Conservation (phyloP, 2,888 invertebrate genomes). For the Meta bourneti region DNA sequence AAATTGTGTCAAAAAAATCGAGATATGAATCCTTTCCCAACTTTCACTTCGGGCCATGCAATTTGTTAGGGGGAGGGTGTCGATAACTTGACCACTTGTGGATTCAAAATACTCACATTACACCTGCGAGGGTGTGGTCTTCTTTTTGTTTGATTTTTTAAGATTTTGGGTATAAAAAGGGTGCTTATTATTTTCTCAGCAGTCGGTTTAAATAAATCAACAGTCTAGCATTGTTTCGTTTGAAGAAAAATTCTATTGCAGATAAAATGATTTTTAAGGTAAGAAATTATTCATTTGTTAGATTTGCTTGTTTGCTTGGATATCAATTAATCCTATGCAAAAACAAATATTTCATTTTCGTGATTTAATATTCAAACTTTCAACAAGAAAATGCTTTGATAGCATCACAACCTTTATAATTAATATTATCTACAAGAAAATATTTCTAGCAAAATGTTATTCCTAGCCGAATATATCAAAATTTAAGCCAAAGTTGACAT, state of each 20-base stretch:
- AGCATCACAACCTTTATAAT: too few species aligned
- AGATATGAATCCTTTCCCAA: neutral
- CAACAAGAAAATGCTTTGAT: too few species aligned
- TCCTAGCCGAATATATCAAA: too few species aligned
- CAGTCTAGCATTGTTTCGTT: constrained; percentile 13
- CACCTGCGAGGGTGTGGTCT: neutral
- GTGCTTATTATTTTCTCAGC: neutral
- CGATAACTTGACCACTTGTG: neutral
- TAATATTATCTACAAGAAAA: too few species aligned
- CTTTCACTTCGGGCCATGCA: constrained; percentile 10
- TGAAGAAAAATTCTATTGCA: neutral
- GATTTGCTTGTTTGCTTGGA: neutral
- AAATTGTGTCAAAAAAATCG: neutral
- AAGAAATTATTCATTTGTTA: neutral
- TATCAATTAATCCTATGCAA: neutral
- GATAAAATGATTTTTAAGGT: constrained; percentile 37
- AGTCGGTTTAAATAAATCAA: constrained; percentile 9
- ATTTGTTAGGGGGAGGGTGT: neutral
- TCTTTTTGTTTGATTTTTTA: neutral
- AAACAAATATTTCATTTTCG: neutral
- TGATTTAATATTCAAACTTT: too few species aligned
- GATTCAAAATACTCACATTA: neutral
- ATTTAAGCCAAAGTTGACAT: too few species aligned
- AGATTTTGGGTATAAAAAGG: neutral
- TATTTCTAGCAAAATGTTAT: too few species aligned